Evolutionary conservation across 1,140 invertebrate species (phyloP).

Genomic region (Drosophila ironensis): DNA sequence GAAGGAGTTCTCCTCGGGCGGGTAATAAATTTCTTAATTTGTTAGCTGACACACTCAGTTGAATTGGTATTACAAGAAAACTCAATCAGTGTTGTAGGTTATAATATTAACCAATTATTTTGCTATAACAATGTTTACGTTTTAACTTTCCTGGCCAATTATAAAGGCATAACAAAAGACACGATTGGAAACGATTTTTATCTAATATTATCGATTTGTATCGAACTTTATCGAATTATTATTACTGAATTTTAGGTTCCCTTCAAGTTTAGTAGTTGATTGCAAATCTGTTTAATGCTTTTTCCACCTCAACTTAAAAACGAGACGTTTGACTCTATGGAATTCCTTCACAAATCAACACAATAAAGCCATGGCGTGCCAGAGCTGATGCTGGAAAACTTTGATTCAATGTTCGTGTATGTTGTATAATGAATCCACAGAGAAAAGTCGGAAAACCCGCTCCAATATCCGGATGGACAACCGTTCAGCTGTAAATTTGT

Average conservation of each 20-base stretch:
- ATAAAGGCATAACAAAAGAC: no score
- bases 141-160: no score
- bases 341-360: background rate
- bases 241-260: no score
- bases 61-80: background rate
- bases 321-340: no score
- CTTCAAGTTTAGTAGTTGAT: no score
- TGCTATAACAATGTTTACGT: no score
- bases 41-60: slow-evolving; percentile 27
- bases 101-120: no score
- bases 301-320: no score
- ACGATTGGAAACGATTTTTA: no score
- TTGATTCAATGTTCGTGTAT: background rate
- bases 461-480: slow-evolving; percentile 17
- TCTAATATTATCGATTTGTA: no score
- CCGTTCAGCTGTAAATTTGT: slow-evolving; percentile 60
- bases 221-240: no score
- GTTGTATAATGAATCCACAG: background rate
- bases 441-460: background rate
- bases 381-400: slow-evolving; percentile 7
- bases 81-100: background rate
- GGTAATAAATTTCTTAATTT: slow-evolving; percentile 27
- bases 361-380: slow-evolving; percentile 2
- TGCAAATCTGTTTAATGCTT: no score
- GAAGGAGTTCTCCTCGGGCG: slow-evolving; percentile 19